A percentile compares a stretch with the other conserved stretches of the same genome.
phyloP scores from a whole-genome alignment of 2,797 vertebrate genomes.

The Hypotaenidia okinawae region DNA sequence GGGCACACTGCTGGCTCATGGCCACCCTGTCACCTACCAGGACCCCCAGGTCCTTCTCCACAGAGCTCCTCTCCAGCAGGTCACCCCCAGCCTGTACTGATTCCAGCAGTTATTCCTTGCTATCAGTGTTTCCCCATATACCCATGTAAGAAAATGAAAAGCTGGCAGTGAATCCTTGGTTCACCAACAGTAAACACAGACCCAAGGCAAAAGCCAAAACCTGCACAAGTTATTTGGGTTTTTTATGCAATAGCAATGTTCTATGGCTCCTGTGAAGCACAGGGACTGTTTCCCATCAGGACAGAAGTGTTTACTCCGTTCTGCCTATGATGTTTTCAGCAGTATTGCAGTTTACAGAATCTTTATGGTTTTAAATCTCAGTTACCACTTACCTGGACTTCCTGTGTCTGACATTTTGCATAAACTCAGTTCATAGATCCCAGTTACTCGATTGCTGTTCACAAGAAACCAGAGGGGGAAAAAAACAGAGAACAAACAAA shows the following conservation, averaged over 20 bases:
- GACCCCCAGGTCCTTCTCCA: too few species aligned
- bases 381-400: slow-evolving; percentile 89
- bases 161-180: neutral
- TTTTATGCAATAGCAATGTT: neutral
- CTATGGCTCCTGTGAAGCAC: neutral
- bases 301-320: neutral
- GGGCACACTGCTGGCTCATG: too few species aligned
- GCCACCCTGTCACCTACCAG: too few species aligned
- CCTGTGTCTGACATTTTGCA: slow-evolving; percentile 98
- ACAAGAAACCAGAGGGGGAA: neutral
- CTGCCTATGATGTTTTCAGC: neutral
- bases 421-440: slow-evolving; percentile 96
- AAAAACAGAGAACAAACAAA: neutral
- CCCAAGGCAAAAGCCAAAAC: neutral
- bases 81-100: too few species aligned
- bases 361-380: neutral
- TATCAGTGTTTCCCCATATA: neutral
- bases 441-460: slow-evolving; percentile 94
- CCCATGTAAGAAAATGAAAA: neutral
- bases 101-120: too few species aligned
- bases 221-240: neutral
- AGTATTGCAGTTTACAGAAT: neutral
- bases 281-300: neutral
- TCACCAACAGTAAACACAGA: neutral
- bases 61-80: too few species aligned